Percentiles rank a stretch among this genome's conserved stretches.
These are phyloP conservation scores for Carassius auratus DNA, from an alignment of 2,113 vertebrate species.

Conservation along the genomic window DNA sequence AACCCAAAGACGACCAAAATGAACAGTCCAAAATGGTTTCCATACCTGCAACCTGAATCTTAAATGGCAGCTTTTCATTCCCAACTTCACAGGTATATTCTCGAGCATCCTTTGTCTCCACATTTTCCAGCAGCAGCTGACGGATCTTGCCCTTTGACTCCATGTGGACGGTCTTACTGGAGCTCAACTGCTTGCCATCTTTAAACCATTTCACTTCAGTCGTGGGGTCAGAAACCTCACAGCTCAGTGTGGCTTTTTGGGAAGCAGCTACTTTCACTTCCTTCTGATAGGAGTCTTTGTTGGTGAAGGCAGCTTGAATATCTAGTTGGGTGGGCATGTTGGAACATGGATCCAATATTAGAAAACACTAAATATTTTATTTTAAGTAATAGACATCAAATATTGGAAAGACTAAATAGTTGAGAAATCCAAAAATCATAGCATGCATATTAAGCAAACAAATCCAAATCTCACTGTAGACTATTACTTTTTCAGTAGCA, in stretches of 20 bases:
- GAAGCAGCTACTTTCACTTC: constrained; percentile 73
- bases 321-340: background rate
- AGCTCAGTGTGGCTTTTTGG: constrained; percentile 77
- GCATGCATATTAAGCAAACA: background rate
- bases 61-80: constrained; percentile 79
- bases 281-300: constrained; percentile 78
- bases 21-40: background rate
- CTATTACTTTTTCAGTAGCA: too few relatives aligned
- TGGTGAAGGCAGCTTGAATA: constrained; percentile 66
- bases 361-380: background rate
- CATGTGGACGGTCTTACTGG: constrained; percentile 71
- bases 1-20: background rate
- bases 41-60: constrained; percentile 77
- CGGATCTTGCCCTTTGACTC: constrained; percentile 72
- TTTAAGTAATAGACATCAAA: background rate
- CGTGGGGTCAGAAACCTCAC: constrained; percentile 76
- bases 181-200: constrained; percentile 76
- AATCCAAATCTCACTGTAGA: background rate
- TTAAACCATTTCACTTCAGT: constrained; percentile 86
- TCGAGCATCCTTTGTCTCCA: constrained; percentile 81
- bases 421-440: background rate
- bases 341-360: background rate
- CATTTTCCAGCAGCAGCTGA: constrained; percentile 77
- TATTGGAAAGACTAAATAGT: background rate
- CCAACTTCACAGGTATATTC: constrained; percentile 82